Evolutionary conservation across 2,797 vertebrate species (phyloP).

Genomic region (Cryptoprocta ferox): DNA sequence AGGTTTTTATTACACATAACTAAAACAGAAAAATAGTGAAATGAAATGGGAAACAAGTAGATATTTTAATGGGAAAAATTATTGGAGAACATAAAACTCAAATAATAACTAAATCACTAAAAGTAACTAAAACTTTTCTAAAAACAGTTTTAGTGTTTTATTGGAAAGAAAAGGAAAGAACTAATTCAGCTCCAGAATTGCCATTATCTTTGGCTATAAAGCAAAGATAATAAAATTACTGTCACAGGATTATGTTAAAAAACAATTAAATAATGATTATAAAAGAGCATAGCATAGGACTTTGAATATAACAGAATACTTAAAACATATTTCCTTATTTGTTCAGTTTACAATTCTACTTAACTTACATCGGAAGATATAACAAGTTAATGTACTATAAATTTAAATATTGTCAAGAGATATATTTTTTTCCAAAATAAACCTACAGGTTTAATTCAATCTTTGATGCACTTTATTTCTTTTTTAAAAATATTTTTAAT

Average conservation of each 20-base stretch:
- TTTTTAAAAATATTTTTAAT: too few relatives aligned
- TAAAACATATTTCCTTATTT: background rate
- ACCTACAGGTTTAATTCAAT: background rate
- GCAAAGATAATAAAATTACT: background rate
- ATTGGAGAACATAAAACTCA: background rate
- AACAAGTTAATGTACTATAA: background rate
- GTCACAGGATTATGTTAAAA: background rate
- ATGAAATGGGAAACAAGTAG: background rate
- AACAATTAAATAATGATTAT: background rate
- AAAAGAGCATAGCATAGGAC: background rate
- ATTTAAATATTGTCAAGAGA: background rate
- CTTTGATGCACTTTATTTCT: background rate
- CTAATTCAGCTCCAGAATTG: background rate
- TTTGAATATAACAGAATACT: background rate
- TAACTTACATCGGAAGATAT: background rate
- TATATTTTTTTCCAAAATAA: background rate
- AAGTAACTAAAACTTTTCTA: background rate
- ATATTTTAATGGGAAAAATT: background rate
- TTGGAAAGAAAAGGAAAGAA: background rate
- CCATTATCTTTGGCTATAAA: background rate
- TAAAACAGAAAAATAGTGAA: background rate
- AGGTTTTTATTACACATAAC: background rate
- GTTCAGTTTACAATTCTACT: background rate
- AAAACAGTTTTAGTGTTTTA: background rate
- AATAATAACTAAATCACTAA: background rate